Percentiles rank a stretch among this genome's conserved stretches.
These are phyloP conservation scores for Bubo bubo DNA, from an alignment of 2,113 vertebrate species.

Conservation along the genomic window DNA sequence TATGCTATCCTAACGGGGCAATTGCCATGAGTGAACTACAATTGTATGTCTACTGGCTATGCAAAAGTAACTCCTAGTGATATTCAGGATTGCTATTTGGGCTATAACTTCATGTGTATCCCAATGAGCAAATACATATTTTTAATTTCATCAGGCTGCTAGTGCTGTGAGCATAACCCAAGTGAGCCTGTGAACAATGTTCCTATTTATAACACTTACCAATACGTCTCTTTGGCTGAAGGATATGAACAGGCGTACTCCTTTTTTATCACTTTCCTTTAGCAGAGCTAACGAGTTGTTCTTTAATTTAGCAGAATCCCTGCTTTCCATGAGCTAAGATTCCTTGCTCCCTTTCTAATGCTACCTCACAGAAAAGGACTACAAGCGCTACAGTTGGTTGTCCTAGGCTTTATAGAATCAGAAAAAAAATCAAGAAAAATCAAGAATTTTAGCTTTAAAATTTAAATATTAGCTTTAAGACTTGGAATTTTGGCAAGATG, in stretches of 20 bases:
- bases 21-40: not conserved
- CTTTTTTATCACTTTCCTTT: not conserved
- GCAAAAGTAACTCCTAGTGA: not conserved
- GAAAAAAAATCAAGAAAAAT: not conserved
- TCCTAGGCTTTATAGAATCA: not conserved
- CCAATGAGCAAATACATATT: not conserved
- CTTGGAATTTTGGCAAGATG: not conserved
- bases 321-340: not conserved
- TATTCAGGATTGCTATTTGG: not conserved
- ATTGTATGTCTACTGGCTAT: not conserved
- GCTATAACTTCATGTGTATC: not conserved
- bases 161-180: not conserved
- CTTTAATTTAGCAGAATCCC: slow-evolving; percentile 2
- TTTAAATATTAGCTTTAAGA: not conserved
- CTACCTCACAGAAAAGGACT: not conserved
- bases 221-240: slow-evolving; percentile 6
- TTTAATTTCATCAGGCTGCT: slow-evolving; percentile 5
- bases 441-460: not conserved
- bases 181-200: not conserved
- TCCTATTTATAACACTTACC: slow-evolving; percentile 25
- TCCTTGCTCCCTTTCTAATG: not conserved
- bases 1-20: not conserved
- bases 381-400: not conserved
- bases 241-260: not conserved
- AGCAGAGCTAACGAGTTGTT: not conserved